A percentile compares a stretch with the other conserved stretches of the same genome.
phyloP scores from a whole-genome alignment of 2,797 vertebrate genomes.

The Pteronotus mesoamericanus region DNA sequence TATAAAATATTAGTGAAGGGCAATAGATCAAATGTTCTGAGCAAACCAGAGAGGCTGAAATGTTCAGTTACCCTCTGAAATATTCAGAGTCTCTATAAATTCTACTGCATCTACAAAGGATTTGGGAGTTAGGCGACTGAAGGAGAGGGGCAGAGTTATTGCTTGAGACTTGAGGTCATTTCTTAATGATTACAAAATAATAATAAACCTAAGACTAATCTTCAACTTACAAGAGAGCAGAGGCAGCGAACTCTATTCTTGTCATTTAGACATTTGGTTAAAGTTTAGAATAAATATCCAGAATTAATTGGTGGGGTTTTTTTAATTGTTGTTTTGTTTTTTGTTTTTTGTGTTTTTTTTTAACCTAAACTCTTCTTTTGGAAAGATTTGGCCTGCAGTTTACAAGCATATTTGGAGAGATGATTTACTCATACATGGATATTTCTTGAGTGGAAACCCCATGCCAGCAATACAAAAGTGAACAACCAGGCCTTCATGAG shows the following conservation, averaged over 20 bases:
- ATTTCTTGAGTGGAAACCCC: not conserved
- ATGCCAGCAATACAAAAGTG: not conserved
- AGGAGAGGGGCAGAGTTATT: not conserved
- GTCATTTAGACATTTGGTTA: not conserved
- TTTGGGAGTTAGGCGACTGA: not conserved
- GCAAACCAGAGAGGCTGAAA: not conserved
- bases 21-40: not conserved
- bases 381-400: not conserved
- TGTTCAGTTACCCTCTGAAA: not conserved
- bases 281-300: not conserved
- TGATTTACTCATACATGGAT: not conserved
- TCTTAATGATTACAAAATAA: not conserved
- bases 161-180: not conserved
- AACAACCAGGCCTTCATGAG: not conserved
- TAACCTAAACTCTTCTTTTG: not conserved
- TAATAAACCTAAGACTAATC: not conserved
- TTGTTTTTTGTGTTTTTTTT: no score
- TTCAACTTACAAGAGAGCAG: not conserved
- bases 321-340: no score
- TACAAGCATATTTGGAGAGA: not conserved
- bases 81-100: not conserved
- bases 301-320: not conserved
- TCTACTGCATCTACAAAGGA: not conserved
- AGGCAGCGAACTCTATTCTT: not conserved
- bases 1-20: not conserved